Base-by-base conservation (phyloP, 2,888 invertebrate genomes). In the Tiphia femorata region DNA sequence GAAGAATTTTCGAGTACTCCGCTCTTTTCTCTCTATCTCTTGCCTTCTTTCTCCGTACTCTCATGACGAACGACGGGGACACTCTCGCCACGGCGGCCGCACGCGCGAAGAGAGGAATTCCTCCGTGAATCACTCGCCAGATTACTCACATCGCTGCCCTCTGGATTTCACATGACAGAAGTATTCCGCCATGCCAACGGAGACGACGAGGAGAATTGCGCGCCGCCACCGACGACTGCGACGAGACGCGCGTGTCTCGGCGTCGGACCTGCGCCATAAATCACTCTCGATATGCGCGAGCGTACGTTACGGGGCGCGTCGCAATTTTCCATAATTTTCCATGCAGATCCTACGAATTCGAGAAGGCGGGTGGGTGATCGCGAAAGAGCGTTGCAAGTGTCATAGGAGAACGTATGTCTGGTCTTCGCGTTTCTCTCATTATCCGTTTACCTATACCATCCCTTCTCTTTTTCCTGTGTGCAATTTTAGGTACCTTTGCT, bases 151-250 rank as follows among this genome's bases (percentile, higher is more conserved):
- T 62, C 64, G 50, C 49, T 64, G 59, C 60, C 49, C 42, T 49
- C 58, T 51, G 57, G 64, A 64, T 70, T 67, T 70, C 58, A 49
- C 56, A 38, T 60, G 69, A 60, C 67, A 68, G 61, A 65, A 64
- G 64, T 50, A 54, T 52, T 53, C 52, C 49, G 62, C 53, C 42
- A 43, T 46, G n/a, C n/a, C n/a, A n/a, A n/a, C n/a, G n/a, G n/a
- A n/a, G n/a, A n/a, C n/a, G n/a, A n/a, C n/a, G n/a, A n/a, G n/a
- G 48, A 51, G 56, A 56, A 57, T 52, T 52, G 52, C 51, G 53
- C n/a, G n/a, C n/a, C n/a, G n/a, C 41, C 23, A 52, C 47, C 43
- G 37, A 52, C 38, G 52, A 42, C n/a, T n/a, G n/a, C n/a, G n/a
- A n/a, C n/a, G n/a, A n/a, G n/a, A n/a, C n/a, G n/a, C n/a, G 43